Evolutionary conservation across 1,140 invertebrate species (phyloP), one percentile per base, ranked within the genome.

Genomic region (Leptinotarsa undecemlineata): DNA sequence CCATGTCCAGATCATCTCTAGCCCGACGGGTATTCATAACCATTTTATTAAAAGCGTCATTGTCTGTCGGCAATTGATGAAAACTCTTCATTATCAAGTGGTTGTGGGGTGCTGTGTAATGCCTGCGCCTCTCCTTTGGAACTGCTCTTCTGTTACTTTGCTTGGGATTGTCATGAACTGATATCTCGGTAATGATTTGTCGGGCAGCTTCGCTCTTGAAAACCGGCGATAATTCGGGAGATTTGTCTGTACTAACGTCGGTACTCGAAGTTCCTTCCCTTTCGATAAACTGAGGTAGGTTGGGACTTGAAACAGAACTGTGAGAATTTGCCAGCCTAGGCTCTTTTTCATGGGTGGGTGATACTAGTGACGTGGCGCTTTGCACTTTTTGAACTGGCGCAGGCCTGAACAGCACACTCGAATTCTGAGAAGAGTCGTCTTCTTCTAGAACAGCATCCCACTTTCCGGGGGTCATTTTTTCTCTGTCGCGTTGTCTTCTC

Each of bases 1-100:
- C 94, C 92, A 95, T 94, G 79, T 96, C 94, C 42, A 95, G 85
- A 86, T 96, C 94, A 83, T 96, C 94, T 57, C 94, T 87, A 6
- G 94, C 92, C 74, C 93, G 84, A 72, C 82, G 78, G 64, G 64
- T 73, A 63, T 81, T 80, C 5, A 79, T 48, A 71, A 66, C 71
- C 17, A 79, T 72, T 71, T 81, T 81, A 68, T 82, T 77, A 61
- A 81, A 81, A 72, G 73, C 74, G 71, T 80, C 74, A 51, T 79
- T 79, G 70, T 79, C 79, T 17, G 78, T 79, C 13, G 82, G 79
- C 63, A 82, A 70, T 62, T 79, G 79, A 73, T 79, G 77, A 63
- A 82, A 75, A 71, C 83, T 82, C 74, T 84, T 80, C 74, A 79
- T 76, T 26, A 83, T 79, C 63, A 84, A 74, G 74, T 84, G 81